Percentiles rank a stretch among this genome's conserved stretches.
phyloP scores from a whole-genome alignment of 2,113 vertebrate genomes.

The Myotis lucifugus region DNA sequence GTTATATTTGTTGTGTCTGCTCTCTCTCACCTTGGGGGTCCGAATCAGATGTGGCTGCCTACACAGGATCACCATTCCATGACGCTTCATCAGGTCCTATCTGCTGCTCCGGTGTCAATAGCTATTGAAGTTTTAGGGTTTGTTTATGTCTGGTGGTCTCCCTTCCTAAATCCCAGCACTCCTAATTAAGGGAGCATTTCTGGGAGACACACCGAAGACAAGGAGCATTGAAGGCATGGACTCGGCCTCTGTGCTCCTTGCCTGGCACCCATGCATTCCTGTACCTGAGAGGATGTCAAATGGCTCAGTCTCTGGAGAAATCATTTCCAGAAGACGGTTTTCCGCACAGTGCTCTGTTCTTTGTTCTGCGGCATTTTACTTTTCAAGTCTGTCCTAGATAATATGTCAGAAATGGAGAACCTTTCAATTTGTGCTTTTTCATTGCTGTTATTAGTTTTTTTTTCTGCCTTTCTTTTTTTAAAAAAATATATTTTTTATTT shows the following conservation, averaged over 20 bases:
- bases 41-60: not conserved
- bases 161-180: not conserved
- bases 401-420: not conserved
- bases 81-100: accelerated
- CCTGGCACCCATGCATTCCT: accelerated
- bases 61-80: accelerated
- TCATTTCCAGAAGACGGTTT: not conserved
- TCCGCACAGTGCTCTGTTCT: not conserved
- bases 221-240: not conserved
- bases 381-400: not conserved
- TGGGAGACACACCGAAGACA: not conserved
- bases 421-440: not conserved
- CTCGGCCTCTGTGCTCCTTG: not conserved
- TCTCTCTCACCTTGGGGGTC: not conserved
- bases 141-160: not conserved
- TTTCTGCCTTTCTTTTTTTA: not conserved
- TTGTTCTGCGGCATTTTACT: not conserved
- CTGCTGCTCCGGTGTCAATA: not conserved
- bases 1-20: not conserved
- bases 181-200: not conserved
- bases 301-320: not conserved
- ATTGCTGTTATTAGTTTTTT: not conserved
- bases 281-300: not conserved
- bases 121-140: not conserved
- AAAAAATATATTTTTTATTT: no score